Conservation (phyloP, 2,113 vertebrate genomes). For the Meleagris gallopavo region DNA sequence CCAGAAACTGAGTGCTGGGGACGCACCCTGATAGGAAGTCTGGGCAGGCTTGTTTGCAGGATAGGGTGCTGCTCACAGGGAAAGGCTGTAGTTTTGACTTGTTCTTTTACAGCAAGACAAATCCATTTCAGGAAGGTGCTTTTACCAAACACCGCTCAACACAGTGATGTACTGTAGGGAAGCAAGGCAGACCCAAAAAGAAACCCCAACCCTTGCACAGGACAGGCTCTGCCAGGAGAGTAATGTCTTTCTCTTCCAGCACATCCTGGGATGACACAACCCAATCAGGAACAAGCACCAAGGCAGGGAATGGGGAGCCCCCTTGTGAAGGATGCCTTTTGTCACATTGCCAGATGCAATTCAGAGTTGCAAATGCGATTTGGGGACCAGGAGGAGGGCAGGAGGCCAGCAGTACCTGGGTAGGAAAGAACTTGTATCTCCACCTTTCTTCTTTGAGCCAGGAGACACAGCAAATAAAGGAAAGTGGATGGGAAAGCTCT, state of each 20-base stretch:
- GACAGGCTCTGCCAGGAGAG: not conserved
- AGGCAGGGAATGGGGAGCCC: not conserved
- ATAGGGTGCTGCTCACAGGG: not conserved
- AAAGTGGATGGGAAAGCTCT: not conserved
- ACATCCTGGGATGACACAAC: not conserved
- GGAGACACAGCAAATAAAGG: not conserved
- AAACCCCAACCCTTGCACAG: not conserved
- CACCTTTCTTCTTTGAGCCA: not conserved
- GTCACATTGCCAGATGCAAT: not conserved
- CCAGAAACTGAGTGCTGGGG: not conserved
- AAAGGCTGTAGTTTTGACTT: not conserved
- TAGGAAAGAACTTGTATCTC: slow-evolving; percentile 39
- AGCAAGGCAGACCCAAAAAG: not conserved
- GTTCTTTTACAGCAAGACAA: not conserved
- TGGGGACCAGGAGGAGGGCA: not conserved
- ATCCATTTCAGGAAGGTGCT: not conserved
- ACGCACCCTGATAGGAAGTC: not conserved
- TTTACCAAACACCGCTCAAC: not conserved
- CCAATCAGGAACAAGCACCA: not conserved
- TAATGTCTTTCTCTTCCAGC: not conserved
- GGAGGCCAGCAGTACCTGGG: slow-evolving; percentile 21
- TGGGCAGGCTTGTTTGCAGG: not conserved
- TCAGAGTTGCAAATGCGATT: not conserved
- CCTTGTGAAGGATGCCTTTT: not conserved
- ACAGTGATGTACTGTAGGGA: not conserved